Base-by-base conservation (phyloP, 30 jellyfish, hydroid and myxozoan genomes). In the Aurelia sp. region DNA sequence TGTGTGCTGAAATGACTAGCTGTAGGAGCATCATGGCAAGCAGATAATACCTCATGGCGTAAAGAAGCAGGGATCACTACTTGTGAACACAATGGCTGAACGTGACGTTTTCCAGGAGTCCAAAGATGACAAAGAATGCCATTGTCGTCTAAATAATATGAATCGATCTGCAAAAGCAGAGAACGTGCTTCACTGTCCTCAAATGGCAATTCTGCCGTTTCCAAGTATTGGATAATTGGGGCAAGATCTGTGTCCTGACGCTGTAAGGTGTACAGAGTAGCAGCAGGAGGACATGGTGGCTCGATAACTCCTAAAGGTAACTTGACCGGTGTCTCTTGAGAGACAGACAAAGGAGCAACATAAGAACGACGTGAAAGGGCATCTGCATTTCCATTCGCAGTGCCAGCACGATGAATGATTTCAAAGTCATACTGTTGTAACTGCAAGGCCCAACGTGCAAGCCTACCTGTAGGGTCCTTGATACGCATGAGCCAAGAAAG, bases 381-480 rank as follows among this genome's bases (percentile, higher is more conserved):
- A 27, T 27, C 33, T 27, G 33, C 33, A 27, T 73, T 74, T 41
- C 90, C 76, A 63, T 85, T 59, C 1, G 63, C 59, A 5, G 12
- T 30, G 5, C 94, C 94, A 6, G 74, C 58, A 24, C 94, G 82
- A 74, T 85, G 94, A 63, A 85, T 67, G 53, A 85, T 85, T 31
- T 59, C 75, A 69, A 85, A 85, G 52, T 85, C 83, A 60, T 31
- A 64, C 53, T 85, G 90, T 44, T 75, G 82, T 61, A 85, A n/a
- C 51, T 27, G 73, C 53, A 85, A 30, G 6, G 90, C 74, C 94
- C 94, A 85, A 15, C 90, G 83, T 10, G 83, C 94, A 16, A 85
- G 72, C 6, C 94, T 72, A 44, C 90, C 89, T 1, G 82, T 72
- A 7, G 89, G 70, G 57, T 84, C 80, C 78, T 71, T 70, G 19